A percentile compares a stretch with the other conserved stretches of the same genome.
These are phyloP conservation scores for Phalera bucephala DNA, from an alignment of 2,888 invertebrate genomes.

Conservation along the genomic window DNA sequence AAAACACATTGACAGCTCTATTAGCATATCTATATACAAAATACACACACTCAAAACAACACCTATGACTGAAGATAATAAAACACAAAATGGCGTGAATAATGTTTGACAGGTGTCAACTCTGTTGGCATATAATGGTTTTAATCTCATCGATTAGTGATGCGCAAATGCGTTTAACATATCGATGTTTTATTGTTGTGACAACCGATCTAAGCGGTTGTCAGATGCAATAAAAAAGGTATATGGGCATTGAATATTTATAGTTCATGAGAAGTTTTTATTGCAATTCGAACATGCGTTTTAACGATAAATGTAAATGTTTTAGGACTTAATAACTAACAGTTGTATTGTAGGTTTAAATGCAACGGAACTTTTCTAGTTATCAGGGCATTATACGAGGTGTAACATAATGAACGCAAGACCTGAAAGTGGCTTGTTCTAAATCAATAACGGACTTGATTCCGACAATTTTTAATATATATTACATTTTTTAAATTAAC, in stretches of 20 bases:
- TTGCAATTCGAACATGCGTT: background rate
- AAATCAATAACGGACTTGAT: no score
- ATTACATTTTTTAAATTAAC: no score
- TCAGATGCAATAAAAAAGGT: slow-evolving; percentile 16
- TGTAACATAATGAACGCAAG: background rate
- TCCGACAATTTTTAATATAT: no score
- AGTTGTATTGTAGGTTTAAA: background rate
- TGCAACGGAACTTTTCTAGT: background rate
- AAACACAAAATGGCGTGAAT: background rate
- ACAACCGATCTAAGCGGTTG: slow-evolving; percentile 32
- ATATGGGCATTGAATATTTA: slow-evolving; percentile 15
- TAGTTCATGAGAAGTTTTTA: background rate
- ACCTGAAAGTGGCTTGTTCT: no score
- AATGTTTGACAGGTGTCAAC: slow-evolving; percentile 1
- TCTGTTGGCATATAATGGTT: slow-evolving; percentile 1
- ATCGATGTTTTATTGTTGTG: slow-evolving; percentile 10
- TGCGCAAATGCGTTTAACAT: slow-evolving; percentile 1
- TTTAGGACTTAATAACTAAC: background rate
- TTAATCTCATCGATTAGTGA: slow-evolving; percentile 1
- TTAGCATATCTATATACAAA: background rate
- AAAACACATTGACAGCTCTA: background rate
- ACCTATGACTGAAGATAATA: no score
- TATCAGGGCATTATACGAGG: background rate
- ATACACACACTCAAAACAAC: no score
- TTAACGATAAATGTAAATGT: background rate